Evolutionary conservation across 2,113 vertebrate genomes (phyloP).

Genomic region (Actenoides hombroni): DNA sequence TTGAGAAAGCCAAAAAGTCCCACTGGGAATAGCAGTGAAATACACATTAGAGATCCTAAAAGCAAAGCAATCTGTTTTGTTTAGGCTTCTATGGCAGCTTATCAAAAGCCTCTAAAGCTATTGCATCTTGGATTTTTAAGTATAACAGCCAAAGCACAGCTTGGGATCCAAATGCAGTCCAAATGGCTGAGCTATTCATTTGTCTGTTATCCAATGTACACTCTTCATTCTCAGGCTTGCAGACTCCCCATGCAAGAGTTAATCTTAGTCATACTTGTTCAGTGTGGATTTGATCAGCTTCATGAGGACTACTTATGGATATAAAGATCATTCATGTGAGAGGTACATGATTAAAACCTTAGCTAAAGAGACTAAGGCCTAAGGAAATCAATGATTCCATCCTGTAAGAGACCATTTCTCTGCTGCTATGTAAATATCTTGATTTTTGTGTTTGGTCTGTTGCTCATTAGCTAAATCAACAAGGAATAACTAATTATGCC

Average conservation of each 20-base stretch:
- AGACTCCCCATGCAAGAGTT: neutral
- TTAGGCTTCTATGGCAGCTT: conserved; percentile 3
- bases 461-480: conserved; percentile 19
- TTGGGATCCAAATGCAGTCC: neutral
- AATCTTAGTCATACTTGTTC: neutral
- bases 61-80: conserved; percentile 17
- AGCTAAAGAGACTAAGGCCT: neutral
- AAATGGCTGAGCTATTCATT: neutral
- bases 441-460: neutral
- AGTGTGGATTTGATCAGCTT: neutral
- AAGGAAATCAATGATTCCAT: neutral
- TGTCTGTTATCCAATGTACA: neutral
- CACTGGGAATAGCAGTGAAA: neutral
- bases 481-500: conserved; percentile 20
- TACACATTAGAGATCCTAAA: neutral
- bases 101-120: conserved; percentile 29
- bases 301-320: neutral
- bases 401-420: neutral
- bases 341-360: neutral
- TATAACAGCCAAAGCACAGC: conserved; percentile 11
- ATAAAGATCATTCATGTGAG: neutral
- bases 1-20: neutral
- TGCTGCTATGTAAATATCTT: neutral
- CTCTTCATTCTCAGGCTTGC: neutral
- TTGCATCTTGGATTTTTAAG: neutral